phyloP scores from a whole-genome alignment of 2,888 invertebrate species.

The Empis livida region DNA sequence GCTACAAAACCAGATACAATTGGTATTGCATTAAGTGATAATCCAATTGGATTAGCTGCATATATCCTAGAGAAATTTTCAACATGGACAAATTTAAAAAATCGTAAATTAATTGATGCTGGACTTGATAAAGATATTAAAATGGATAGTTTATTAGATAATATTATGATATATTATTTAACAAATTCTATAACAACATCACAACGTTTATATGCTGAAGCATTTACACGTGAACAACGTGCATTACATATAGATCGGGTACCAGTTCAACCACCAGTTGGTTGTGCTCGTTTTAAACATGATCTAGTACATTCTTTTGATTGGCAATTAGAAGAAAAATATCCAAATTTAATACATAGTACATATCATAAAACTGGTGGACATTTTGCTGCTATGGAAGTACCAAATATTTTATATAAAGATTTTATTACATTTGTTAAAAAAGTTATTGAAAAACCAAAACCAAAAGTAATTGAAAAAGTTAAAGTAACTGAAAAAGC shows the following conservation, averaged over 20 bases:
- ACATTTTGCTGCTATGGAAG: constrained; percentile 30
- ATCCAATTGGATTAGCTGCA: constrained; percentile 66
- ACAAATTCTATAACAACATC: constrained; percentile 61
- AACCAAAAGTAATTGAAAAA: not conserved
- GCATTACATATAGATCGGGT: constrained; percentile 28
- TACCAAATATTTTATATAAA: constrained; percentile 24
- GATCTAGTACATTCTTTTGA: constrained; percentile 22
- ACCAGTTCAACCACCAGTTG: constrained; percentile 21
- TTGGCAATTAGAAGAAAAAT: constrained; percentile 21
- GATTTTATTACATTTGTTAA: constrained; percentile 20
- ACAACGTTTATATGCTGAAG: constrained; percentile 60
- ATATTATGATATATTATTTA: constrained; percentile 74
- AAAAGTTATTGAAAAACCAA: constrained; percentile 6
- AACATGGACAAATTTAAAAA: constrained; percentile 50
- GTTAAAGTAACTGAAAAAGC: not conserved
- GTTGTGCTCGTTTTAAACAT: constrained; percentile 26
- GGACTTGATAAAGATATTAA: constrained; percentile 50
- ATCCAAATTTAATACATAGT: constrained; percentile 22
- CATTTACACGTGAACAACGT: constrained; percentile 28
- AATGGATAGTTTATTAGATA: constrained; percentile 60
- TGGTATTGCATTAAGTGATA: constrained; percentile 55
- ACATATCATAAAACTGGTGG: constrained; percentile 26
- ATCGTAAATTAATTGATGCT: constrained; percentile 45
- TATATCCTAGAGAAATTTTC: constrained; percentile 78
- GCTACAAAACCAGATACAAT: constrained; percentile 74